Percentiles rank a stretch among this genome's conserved stretches.
Conservation (phyloP, 2,888 invertebrate genomes). For the Euplagia quadripunctaria region DNA sequence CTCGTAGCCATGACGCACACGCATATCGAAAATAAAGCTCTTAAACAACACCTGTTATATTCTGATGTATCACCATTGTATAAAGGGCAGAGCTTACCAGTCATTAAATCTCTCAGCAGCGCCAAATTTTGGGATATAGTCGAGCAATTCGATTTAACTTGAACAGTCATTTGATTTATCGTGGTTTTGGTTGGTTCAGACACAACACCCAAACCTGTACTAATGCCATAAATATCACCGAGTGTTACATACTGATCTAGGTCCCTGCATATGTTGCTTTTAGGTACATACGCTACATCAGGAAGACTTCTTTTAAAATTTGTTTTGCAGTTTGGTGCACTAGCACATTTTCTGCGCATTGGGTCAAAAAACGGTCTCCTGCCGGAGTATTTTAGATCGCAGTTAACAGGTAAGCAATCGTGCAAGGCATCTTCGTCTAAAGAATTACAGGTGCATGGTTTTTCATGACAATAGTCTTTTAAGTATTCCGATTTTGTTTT, state of each 20-base stretch:
- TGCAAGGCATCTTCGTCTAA: conserved; percentile 69
- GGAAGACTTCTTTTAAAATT: conserved; percentile 62
- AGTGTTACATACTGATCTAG: conserved; percentile 63
- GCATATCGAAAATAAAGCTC: conserved; percentile 64
- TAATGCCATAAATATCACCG: conserved; percentile 71
- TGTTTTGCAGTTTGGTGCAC: conserved; percentile 60
- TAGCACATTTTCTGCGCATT: conserved; percentile 57
- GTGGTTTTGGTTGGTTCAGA: conserved; percentile 41
- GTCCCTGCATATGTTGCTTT: conserved; percentile 70
- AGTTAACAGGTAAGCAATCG: conserved; percentile 68
- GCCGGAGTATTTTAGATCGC: conserved; percentile 73
- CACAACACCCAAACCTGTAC: conserved; percentile 64
- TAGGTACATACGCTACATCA: conserved; percentile 66
- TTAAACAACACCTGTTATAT: conserved; percentile 56
- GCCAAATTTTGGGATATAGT: conserved; percentile 75
- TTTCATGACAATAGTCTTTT: conserved; percentile 50
- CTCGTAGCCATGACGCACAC: conserved; percentile 58
- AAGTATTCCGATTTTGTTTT: conserved; percentile 44
- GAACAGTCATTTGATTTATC: conserved; percentile 37
- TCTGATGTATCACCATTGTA: conserved; percentile 53
- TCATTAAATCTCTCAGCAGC: conserved; percentile 67
- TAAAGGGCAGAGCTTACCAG: conserved; percentile 64
- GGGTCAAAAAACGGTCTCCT: conserved; percentile 63
- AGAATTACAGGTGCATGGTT: conserved; percentile 56
- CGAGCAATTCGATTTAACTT: conserved; percentile 68